Conservation (phyloP, 2,113 vertebrate genomes). For the Eptesicus fuscus region DNA sequence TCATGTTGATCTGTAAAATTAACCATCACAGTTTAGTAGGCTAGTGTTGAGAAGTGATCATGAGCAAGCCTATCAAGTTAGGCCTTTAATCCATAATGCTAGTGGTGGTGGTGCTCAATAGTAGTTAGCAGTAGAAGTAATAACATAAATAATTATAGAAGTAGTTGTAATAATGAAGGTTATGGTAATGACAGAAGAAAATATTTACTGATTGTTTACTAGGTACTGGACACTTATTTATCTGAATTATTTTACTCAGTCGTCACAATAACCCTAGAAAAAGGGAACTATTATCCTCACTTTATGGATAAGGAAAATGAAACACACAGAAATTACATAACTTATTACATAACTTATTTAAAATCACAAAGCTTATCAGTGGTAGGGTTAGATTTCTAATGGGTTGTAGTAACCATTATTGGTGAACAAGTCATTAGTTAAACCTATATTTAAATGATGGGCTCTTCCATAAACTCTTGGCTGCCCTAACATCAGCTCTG, state of each 20-base stretch:
- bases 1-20: neutral
- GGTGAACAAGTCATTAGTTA: neutral
- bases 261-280: neutral
- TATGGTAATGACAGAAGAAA: conserved; percentile 13
- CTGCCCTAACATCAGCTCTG: neutral
- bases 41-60: neutral
- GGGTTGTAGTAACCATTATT: neutral
- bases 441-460: neutral
- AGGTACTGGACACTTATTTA: neutral
- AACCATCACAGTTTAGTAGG: neutral
- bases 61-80: neutral
- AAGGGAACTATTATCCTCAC: neutral
- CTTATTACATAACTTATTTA: neutral
- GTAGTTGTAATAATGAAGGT: neutral
- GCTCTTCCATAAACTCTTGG: neutral
- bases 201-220: neutral
- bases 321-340: neutral
- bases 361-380: neutral
- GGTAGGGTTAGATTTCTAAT: neutral
- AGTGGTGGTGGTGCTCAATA: neutral
- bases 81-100: neutral
- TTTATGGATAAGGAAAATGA: neutral
- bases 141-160: neutral
- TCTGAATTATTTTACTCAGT: neutral
- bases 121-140: neutral